phyloP scores from a whole-genome alignment of 2,888 invertebrate genomes.

The Acleris holmiana region DNA sequence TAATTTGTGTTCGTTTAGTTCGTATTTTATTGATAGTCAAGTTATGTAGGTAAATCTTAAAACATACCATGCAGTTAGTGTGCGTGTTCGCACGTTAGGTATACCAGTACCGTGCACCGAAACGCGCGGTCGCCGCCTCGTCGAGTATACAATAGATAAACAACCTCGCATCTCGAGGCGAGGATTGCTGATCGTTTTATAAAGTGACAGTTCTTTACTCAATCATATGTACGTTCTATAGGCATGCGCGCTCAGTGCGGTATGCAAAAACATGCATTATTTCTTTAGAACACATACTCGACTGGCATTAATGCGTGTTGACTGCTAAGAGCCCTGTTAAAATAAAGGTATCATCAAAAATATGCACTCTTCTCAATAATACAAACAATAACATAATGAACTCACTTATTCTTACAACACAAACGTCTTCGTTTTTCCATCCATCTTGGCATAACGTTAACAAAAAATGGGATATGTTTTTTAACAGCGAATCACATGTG shows the following conservation, averaged over 20 bases:
- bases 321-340: slow-evolving; percentile 85
- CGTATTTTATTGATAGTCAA: slow-evolving; percentile 48
- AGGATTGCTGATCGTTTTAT: slow-evolving; percentile 60
- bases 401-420: slow-evolving; percentile 83
- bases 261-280: slow-evolving; percentile 82
- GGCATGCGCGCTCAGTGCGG: slow-evolving; percentile 79
- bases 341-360: slow-evolving; percentile 81
- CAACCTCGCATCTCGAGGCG: slow-evolving; percentile 55
- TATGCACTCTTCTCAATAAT: slow-evolving; percentile 73
- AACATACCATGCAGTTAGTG: slow-evolving; percentile 70
- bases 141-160: slow-evolving; percentile 55
- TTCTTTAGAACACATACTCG: slow-evolving; percentile 81
- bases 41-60: slow-evolving; percentile 58
- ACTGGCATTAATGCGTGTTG: slow-evolving; percentile 85
- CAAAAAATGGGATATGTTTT: slow-evolving; percentile 68
- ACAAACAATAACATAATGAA: slow-evolving; percentile 78
- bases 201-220: slow-evolving; percentile 60
- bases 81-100: slow-evolving; percentile 56
- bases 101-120: slow-evolving; percentile 59
- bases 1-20: slow-evolving; percentile 36
- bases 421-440: slow-evolving; percentile 82
- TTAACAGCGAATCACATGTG: slow-evolving; percentile 69
- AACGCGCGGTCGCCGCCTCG: slow-evolving; percentile 61
- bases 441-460: slow-evolving; percentile 82
- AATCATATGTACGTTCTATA: slow-evolving; percentile 71